A percentile compares a stretch with the other conserved stretches of the same genome.
phyloP scores from a whole-genome alignment of 92 coral and sea anemone species.

The Chrysogorgia sp. region DNA sequence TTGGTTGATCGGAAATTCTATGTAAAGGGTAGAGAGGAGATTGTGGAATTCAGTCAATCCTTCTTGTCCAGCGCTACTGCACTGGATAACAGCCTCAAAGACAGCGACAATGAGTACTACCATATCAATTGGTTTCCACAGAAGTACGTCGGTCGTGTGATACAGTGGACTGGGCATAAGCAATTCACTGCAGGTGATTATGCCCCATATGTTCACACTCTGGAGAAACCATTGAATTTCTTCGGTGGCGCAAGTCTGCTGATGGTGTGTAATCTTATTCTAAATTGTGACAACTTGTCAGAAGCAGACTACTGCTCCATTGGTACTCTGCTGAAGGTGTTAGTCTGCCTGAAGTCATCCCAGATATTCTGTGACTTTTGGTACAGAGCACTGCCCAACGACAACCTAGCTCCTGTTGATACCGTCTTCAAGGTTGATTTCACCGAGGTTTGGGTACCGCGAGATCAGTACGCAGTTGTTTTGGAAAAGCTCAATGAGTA shows the following conservation, averaged over 20 bases:
- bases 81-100: conserved; percentile 58
- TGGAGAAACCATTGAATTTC: too few species aligned
- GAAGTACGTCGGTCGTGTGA: conserved; percentile 57
- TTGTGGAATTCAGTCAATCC: conserved; percentile 53
- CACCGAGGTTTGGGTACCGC: conserved; percentile 81
- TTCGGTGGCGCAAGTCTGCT: conserved; percentile 59
- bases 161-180: conserved; percentile 66
- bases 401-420: conserved; percentile 65
- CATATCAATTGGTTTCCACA: conserved; percentile 79
- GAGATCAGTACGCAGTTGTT: conserved; percentile 60
- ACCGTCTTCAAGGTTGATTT: conserved; percentile 56
- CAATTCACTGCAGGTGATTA: too few species aligned
- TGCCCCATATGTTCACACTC: too few species aligned
- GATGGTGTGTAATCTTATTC: conserved; percentile 47
- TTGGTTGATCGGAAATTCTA: conserved; percentile 33
- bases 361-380: conserved; percentile 60
- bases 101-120: conserved; percentile 57
- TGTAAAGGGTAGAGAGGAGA: conserved; percentile 58
- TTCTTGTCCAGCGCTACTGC: conserved; percentile 54
- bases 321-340: conserved; percentile 36
- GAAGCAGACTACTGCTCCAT: conserved; percentile 28
- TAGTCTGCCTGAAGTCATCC: conserved; percentile 34
- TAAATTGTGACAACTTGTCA: conserved; percentile 37
- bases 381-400: conserved; percentile 69
- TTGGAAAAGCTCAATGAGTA: conserved; percentile 51